Conservation (phyloP, 1,140 invertebrate genomes). For the Physella acuta region DNA sequence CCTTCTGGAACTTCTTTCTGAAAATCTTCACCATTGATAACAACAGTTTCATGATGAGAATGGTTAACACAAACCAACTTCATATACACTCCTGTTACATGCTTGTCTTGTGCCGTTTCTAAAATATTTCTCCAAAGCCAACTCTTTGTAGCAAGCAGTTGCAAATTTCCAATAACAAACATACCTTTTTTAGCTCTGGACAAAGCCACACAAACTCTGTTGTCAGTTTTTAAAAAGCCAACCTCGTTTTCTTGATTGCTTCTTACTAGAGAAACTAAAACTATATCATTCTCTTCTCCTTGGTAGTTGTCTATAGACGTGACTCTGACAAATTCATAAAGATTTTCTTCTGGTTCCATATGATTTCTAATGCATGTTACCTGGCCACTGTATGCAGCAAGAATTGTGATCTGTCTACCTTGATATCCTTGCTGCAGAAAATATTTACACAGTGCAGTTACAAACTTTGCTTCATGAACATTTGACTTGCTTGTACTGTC, state of each 20-base stretch:
- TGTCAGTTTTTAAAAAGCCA: conserved; percentile 76
- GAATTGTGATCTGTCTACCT: conserved; percentile 52
- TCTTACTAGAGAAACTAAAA: conserved; percentile 78
- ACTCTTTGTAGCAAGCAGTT: conserved; percentile 32
- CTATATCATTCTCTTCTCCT: conserved; percentile 82
- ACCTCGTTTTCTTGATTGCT: conserved; percentile 68
- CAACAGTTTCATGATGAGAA: conserved; percentile 11
- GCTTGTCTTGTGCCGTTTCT: conserved; percentile 9
- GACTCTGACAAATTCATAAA: conserved; percentile 58
- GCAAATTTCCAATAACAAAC: conserved; percentile 72
- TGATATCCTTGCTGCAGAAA: conserved; percentile 54
- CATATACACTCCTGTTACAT: conserved; percentile 14
- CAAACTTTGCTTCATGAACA: conserved; percentile 49
- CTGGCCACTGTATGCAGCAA: conserved; percentile 59
- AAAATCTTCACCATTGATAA: conserved; percentile 13
- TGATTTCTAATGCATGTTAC: conserved; percentile 39
- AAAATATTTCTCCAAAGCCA: conserved; percentile 26
- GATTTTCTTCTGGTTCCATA: conserved; percentile 10
- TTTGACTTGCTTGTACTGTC: conserved; percentile 55
- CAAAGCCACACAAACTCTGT: conserved; percentile 80
- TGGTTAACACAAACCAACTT: conserved; percentile 29
- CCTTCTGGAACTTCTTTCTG: conserved; percentile 25
- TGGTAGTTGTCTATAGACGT: conserved; percentile 73
- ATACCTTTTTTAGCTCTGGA: conserved; percentile 77
- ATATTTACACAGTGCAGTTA: conserved; percentile 50